Base-by-base conservation (phyloP, 2,888 invertebrate genomes). In the Chloroclystis v-ata region DNA sequence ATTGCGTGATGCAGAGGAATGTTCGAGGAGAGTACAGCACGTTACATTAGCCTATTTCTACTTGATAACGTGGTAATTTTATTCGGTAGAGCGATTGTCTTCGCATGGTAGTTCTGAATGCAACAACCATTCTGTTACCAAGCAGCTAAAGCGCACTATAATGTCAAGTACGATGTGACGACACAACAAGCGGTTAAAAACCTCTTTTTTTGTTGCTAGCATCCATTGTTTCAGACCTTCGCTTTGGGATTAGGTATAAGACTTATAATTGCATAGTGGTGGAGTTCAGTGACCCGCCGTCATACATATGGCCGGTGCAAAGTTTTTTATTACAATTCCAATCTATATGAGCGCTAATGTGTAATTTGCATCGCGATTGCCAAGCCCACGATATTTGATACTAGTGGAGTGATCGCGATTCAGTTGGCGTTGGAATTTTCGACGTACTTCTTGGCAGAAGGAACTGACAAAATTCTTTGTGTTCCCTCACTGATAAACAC, bases 101-200 rank as follows among this genome's bases (percentile, higher is more conserved):
- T 6, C 26, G 26, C 7, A 8, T 26, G 26, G 9, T 8, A 6
- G 1, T 20, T 16, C 35, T 20, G 35, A 2, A n/a, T 32, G 32
- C 20, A 16, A 35, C 11, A n/a, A 11, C 20, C 35, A 10, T 35
- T 11, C 11, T 11, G 35, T 35, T 20, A 20, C 20, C 5, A 20
- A 5, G 20, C 20, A 4, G 20, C 20, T 20, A 20, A 20, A 5
- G 20, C 20, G 20, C 35, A 35, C 20, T 20, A 52, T 58, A 67
- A 67, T 67, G 66, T 66, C 63, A 69, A 67, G 60, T 57, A 60
- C 59, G 53, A 61, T 63, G 53, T 58, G 59, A 55, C 63, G 60
- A 62, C 70, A 75, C 72, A 73, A 75, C 60, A 62, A 53, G 49
- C 63, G 61, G 63, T 66, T 68, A 65, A 65, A 69, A 60, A 59